Percentiles rank a stretch among this genome's conserved stretches.
phyloP scores from a whole-genome alignment of 2,797 vertebrate species.

The Microchirus variegatus region DNA sequence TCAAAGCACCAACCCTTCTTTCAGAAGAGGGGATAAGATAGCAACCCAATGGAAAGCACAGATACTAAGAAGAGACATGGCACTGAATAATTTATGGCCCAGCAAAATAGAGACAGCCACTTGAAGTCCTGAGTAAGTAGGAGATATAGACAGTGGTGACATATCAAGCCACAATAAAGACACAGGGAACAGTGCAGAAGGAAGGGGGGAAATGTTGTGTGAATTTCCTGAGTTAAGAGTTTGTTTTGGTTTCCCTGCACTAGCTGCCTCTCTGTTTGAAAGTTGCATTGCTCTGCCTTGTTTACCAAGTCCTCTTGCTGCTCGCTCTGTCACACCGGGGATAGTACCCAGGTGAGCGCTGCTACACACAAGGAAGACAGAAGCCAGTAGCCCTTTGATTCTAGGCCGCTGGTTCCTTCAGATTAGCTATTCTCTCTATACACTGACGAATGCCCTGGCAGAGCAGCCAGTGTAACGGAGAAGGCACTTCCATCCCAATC shows the following conservation, averaged over 20 bases:
- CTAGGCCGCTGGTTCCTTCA: conserved; percentile 75
- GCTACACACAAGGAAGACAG: conserved; percentile 73
- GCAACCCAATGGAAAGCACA: conserved; percentile 82
- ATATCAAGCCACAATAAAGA: conserved; percentile 88
- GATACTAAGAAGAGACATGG: conserved; percentile 82
- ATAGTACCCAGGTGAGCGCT: conserved; percentile 78
- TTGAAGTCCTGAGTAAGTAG: conserved; percentile 86
- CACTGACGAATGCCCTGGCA: conserved; percentile 74
- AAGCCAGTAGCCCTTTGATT: conserved; percentile 81
- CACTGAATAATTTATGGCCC: conserved; percentile 87
- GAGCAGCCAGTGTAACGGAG: conserved; percentile 67
- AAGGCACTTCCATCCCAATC: conserved; percentile 72
- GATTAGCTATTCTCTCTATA: conserved; percentile 82
- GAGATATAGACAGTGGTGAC: conserved; percentile 85
- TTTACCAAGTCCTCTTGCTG: conserved; percentile 84
- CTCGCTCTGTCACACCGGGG: conserved; percentile 76
- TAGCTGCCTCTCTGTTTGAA: conserved; percentile 81
- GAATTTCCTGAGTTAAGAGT: conserved; percentile 81
- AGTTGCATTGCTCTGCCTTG: conserved; percentile 82
- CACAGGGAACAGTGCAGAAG: conserved; percentile 76
- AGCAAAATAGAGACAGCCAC: conserved; percentile 86
- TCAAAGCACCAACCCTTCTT: conserved; percentile 84
- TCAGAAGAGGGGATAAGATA: conserved; percentile 82
- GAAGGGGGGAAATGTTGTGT: conserved; percentile 72
- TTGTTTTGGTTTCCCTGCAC: conserved; percentile 82